phyloP scores from a whole-genome alignment of 2,113 vertebrate species.

The Bungarus multicinctus region DNA sequence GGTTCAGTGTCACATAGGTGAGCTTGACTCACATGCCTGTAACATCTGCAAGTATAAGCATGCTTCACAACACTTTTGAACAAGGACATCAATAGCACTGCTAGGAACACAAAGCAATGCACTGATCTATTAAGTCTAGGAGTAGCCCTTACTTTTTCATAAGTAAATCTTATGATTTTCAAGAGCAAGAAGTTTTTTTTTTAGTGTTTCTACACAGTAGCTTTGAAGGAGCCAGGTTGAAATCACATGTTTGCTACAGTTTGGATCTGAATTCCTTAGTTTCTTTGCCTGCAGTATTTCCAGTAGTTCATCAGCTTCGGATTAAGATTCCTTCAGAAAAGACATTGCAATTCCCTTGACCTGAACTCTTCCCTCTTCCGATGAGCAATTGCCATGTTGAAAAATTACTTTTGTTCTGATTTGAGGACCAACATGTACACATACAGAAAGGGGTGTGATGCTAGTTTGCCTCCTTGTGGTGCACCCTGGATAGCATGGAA shows the following conservation, averaged over 20 bases:
- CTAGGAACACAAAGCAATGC: not conserved
- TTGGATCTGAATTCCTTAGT: not conserved
- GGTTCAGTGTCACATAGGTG: not conserved
- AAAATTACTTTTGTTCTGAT: not conserved
- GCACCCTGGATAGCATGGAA: no score
- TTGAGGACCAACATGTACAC: not conserved
- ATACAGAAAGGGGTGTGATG: no score
- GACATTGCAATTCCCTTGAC: not conserved
- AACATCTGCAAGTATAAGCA: not conserved
- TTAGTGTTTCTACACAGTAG: not conserved
- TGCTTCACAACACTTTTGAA: not conserved
- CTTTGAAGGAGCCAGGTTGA: not conserved
- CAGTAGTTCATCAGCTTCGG: not conserved
- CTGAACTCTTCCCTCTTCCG: not conserved
- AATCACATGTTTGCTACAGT: not conserved
- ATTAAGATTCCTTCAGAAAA: not conserved
- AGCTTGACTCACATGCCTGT: not conserved
- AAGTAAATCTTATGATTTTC: not conserved
- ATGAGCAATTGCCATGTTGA: not conserved
- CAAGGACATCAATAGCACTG: not conserved
- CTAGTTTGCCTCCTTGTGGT: no score
- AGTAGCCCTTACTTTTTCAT: not conserved
- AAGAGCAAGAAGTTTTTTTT: not conserved
- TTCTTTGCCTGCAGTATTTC: not conserved
- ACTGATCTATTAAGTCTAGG: not conserved